Evolutionary conservation across 2,113 vertebrate genomes (phyloP), one percentile per base, ranked within the genome.

Genomic region (Heteronetta atricapilla): DNA sequence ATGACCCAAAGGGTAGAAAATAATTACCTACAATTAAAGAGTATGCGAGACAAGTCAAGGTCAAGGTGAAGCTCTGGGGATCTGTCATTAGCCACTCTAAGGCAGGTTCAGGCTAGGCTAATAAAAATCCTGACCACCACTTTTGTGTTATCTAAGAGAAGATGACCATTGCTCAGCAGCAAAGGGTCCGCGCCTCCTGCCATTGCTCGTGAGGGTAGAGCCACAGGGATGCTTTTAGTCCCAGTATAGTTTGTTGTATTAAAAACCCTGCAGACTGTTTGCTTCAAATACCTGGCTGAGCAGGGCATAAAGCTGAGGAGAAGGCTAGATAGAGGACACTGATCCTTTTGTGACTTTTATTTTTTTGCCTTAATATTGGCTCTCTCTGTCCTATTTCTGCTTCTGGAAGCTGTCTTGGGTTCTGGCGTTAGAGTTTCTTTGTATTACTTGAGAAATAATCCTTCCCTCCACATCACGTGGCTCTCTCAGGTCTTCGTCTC

Each of bases 11-110:
- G 79, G 87, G 78, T 34, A n/a, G 79, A 29, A 93, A 95, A 96
- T 91, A 91, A 96, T 93, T n/a, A 74, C 90, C 75, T 80, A 31
- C 88, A 94, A 82, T 79, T 96, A 86, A 88, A 92, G 82, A 86
- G 90, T 79, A 90, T 18, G 72, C 44, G 95, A 91, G 81, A 77
- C 60, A 72, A 75, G 89, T 44, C 84, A 92, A 96, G 95, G 95
- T 90, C 84, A 94, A 92, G 82, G 59, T 84, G 88, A 40, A 80
- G 73, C 85, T 96, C 58, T 42, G 19, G 86, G 80, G 82, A 91
- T 63, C 73, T 94, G 82, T 44, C 87, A 82, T 83, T 92, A 96
- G 82, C 50, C 86, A 59, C 82, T 89, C 70, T 13, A 67, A 95
- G 76, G 76, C 53, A 63, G 70, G 68, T 93, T 95, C 89, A 40